phyloP scores from a whole-genome alignment of 2,797 vertebrate species.

The Melanotaenia nigrans region DNA sequence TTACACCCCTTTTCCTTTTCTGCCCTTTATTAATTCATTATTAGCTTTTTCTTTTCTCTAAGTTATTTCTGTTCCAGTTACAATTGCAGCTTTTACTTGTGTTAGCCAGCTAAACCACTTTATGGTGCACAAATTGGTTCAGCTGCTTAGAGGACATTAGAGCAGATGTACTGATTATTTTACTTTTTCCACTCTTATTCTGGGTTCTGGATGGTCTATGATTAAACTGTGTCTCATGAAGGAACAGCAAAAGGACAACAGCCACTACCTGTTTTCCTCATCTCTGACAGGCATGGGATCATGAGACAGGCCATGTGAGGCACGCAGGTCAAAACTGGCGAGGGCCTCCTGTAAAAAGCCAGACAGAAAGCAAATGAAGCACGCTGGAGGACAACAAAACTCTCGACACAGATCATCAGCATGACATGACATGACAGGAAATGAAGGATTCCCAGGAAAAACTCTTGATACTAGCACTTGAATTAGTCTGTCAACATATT shows the following conservation, averaged over 20 bases:
- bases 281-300: slow-evolving; percentile 73
- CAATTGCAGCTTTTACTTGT: background rate
- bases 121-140: background rate
- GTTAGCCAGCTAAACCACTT: background rate
- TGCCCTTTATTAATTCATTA: too few relatives aligned
- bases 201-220: background rate
- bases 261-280: slow-evolving; percentile 68
- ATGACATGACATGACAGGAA: slow-evolving; percentile 41
- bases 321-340: slow-evolving; percentile 71
- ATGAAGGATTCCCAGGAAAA: slow-evolving; percentile 54
- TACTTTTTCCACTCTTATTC: background rate
- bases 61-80: background rate
- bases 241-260: background rate
- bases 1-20: too few relatives aligned
- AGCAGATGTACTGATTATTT: background rate
- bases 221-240: background rate
- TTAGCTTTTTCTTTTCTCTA: background rate
- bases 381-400: slow-evolving; percentile 14
- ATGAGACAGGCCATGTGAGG: slow-evolving; percentile 68
- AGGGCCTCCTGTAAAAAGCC: slow-evolving; percentile 60
- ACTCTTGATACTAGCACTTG: slow-evolving; percentile 40
- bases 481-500: slow-evolving; percentile 65
- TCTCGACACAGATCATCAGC: slow-evolving; percentile 33
- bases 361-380: slow-evolving; percentile 52
- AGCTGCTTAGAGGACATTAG: background rate